Evolutionary conservation across 1,140 invertebrate genomes (phyloP), one percentile per base, ranked within the genome.

Genomic region (Ericerus pela): DNA sequence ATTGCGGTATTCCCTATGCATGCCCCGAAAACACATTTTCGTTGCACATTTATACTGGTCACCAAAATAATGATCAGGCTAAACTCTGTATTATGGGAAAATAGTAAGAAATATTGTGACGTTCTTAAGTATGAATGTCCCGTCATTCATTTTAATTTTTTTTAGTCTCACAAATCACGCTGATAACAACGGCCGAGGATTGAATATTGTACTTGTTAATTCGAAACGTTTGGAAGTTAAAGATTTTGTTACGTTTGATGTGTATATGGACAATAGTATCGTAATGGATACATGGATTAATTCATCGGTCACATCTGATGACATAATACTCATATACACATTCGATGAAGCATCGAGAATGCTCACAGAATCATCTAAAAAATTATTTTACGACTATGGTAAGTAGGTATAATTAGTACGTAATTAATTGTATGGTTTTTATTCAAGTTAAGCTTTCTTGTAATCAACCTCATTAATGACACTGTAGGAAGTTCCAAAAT

Each of bases 61-160:
- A 69, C 36, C 66, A 68, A 37, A 69, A 73, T 58, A 65, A 63
- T 31, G 68, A 69, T 54, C 62, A 68, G 43, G 72, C 73, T 1
- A 67, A 67, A 59, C 65, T 76, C n/a, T 76, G 75, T 62, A 65
- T 75, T 14, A 63, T 67, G 62, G 72, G 73, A 28, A 69, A 68
- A 66, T 71, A 75, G 74, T 75, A 63, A 66, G 70, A 66, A 55
- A 29, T 18, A 41, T 57, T 30, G 26, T 27, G 6, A 2, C 10
- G 24, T 53, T 41, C n/a, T 33, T 20, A 36, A 30, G 18, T 10
- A 30, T 58, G n/a, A 30, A 11, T 18, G 12, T 18, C 4, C n/a
- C 2, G 29, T 27, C 18, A 27, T n/a, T 29, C 28, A 16, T 33
- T 30, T 20, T 36, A 33, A 37, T 27, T 18, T 53, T 33, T 18